phyloP scores from a whole-genome alignment of 2,113 vertebrate genomes.

The Oenanthe melanoleuca region DNA sequence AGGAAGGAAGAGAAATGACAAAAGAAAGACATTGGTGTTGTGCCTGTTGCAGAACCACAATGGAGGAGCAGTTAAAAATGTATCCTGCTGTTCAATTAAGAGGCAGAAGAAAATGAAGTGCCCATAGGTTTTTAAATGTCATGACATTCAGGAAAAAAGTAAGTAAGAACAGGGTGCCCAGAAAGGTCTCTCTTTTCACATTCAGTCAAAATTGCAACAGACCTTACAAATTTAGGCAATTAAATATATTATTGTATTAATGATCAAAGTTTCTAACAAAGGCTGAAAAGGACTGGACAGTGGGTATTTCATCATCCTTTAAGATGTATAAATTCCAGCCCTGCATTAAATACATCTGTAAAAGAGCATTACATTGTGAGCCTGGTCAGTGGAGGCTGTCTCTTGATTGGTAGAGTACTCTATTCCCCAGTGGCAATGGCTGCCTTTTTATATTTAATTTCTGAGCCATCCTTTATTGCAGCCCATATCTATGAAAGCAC shows the following conservation, averaged over 20 bases:
- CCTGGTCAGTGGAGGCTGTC: not conserved
- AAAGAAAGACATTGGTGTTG: not conserved
- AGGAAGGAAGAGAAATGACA: not conserved
- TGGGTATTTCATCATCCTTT: not conserved
- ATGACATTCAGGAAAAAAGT: not conserved
- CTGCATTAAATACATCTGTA: not conserved
- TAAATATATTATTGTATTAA: not conserved
- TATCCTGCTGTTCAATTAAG: not conserved
- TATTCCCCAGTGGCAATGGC: constrained; percentile 64
- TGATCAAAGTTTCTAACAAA: not conserved
- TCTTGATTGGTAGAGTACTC: constrained; percentile 7
- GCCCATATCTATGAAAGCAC: constrained; percentile 13
- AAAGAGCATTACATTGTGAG: constrained; percentile 38
- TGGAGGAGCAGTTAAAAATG: not conserved
- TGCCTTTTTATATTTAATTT: constrained; percentile 54
- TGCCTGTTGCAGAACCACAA: not conserved
- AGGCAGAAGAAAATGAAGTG: not conserved
- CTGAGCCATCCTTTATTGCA: constrained; percentile 44
- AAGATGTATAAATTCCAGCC: not conserved
- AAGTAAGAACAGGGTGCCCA: not conserved
- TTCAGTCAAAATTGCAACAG: not conserved
- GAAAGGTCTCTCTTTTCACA: not conserved
- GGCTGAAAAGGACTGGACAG: not conserved
- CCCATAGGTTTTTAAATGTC: not conserved
- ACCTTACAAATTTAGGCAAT: not conserved